phyloP scores from a whole-genome alignment of 2,797 vertebrate genomes.

The Labroides dimidiatus region DNA sequence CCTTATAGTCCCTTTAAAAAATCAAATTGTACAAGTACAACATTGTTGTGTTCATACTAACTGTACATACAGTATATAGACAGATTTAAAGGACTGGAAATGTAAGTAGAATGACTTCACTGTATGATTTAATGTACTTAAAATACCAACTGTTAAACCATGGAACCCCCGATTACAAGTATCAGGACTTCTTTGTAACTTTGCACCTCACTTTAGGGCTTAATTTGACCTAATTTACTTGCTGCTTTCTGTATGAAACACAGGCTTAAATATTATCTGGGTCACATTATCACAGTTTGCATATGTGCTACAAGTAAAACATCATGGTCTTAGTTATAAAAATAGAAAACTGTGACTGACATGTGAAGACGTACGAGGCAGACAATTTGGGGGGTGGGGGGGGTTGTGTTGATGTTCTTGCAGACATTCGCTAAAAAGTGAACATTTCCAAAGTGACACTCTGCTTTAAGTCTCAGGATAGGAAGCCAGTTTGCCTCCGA shows the following conservation, averaged over 20 bases:
- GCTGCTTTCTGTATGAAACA: slow-evolving; percentile 36
- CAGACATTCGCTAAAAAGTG: slow-evolving; percentile 30
- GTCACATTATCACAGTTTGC: slow-evolving; percentile 70
- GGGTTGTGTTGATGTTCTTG: slow-evolving; percentile 7
- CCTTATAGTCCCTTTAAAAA: too few species aligned
- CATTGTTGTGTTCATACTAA: background rate
- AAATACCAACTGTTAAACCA: background rate
- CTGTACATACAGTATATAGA: background rate
- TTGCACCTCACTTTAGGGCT: slow-evolving; percentile 24
- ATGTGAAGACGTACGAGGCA: slow-evolving; percentile 41
- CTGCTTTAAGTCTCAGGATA: slow-evolving; percentile 37
- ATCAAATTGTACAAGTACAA: too few species aligned
- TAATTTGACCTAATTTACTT: slow-evolving; percentile 57
- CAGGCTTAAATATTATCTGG: slow-evolving; percentile 56
- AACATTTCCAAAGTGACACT: slow-evolving; percentile 33
- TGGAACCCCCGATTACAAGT: slow-evolving; percentile 11
- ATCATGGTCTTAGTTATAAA: slow-evolving; percentile 53
- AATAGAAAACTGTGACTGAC: slow-evolving; percentile 63
- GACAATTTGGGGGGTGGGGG: slow-evolving; percentile 21
- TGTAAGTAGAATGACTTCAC: background rate
- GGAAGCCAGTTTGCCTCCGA: slow-evolving; percentile 46
- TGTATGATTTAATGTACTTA: background rate
- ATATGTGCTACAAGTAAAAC: slow-evolving; percentile 51
- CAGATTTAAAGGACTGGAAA: background rate
- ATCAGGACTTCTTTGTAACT: slow-evolving; percentile 1